Evolutionary conservation across 1,140 invertebrate species (phyloP).

Genomic region (Listronotus bonariensis): DNA sequence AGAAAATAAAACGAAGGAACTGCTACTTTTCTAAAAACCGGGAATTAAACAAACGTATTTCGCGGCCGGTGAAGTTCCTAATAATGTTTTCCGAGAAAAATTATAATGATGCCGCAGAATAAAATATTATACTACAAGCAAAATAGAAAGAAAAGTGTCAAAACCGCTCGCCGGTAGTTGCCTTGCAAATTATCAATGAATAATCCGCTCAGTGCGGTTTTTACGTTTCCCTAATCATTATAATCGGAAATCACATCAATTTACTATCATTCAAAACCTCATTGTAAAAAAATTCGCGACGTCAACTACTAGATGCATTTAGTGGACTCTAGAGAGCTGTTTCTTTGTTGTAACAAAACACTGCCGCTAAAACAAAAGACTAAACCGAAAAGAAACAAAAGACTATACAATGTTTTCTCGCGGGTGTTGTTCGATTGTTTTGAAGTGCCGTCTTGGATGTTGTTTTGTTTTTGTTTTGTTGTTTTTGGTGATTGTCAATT

Average conservation of each 20-base stretch:
- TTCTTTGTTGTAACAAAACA: slow-evolving; percentile 20
- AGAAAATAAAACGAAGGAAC: too few relatives aligned
- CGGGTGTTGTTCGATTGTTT: slow-evolving; percentile 18
- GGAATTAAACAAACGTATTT: too few relatives aligned
- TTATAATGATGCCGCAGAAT: too few relatives aligned
- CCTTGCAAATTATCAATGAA: slow-evolving; percentile 7
- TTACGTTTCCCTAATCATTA: slow-evolving; percentile 1
- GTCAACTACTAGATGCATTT: slow-evolving; percentile 17
- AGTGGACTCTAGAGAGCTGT: slow-evolving; percentile 11
- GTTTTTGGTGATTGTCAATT: slow-evolving; percentile 10
- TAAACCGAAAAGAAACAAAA: slow-evolving; percentile 7
- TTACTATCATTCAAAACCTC: not conserved
- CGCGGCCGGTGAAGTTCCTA: too few relatives aligned
- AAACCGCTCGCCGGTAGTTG: slow-evolving; percentile 4
- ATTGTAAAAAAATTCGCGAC: not conserved
- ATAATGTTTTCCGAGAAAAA: too few relatives aligned
- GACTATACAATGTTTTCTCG: slow-evolving; percentile 12
- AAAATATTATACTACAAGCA: not conserved
- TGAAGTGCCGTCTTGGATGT: slow-evolving; percentile 7
- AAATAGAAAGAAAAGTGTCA: slow-evolving; percentile 10
- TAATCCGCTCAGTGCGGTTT: slow-evolving; percentile 1
- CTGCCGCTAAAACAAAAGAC: slow-evolving; percentile 19
- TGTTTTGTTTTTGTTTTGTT: slow-evolving; percentile 23
- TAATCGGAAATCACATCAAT: slow-evolving; percentile 11
- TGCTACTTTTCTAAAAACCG: too few relatives aligned